These are phyloP conservation scores for Steromphala cineraria DNA, from an alignment of 2,888 invertebrate species.

Conservation along the genomic window DNA sequence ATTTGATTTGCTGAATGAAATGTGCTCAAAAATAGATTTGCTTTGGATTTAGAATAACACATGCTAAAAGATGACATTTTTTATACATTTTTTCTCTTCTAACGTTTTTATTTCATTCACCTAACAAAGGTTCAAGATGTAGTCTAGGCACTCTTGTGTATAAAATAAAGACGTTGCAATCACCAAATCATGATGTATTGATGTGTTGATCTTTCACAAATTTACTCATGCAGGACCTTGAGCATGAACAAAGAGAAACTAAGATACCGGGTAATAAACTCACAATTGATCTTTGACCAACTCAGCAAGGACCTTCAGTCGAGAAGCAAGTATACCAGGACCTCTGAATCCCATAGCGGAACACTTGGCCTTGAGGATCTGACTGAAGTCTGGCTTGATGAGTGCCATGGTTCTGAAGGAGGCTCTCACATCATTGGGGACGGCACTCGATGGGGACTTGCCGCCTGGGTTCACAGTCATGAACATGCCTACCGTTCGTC, in stretches of 20 bases:
- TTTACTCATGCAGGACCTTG: too few species aligned
- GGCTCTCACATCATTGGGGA: constrained; percentile 66
- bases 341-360: constrained; percentile 70
- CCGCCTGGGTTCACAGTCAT: constrained; percentile 62
- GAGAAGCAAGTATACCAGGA: constrained; percentile 66
- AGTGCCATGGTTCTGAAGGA: constrained; percentile 71
- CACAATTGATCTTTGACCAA: constrained; percentile 72
- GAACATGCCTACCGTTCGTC: constrained; percentile 60
- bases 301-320: constrained; percentile 70
- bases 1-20: too few species aligned
- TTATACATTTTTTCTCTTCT: too few species aligned
- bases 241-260: background rate
- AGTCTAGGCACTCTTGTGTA: too few species aligned
- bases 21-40: too few species aligned
- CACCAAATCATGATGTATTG: too few species aligned
- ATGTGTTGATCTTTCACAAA: too few species aligned
- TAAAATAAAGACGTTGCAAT: too few species aligned
- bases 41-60: too few species aligned
- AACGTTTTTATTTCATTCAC: too few species aligned
- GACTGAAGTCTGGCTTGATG: constrained; percentile 68
- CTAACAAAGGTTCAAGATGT: too few species aligned
- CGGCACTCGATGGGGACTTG: constrained; percentile 35
- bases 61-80: too few species aligned
- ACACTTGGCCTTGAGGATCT: constrained; percentile 72
- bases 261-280: constrained; percentile 43